Evolutionary conservation across 1,140 invertebrate species (phyloP).

Genomic region (Hydropsyche tenuis): DNA sequence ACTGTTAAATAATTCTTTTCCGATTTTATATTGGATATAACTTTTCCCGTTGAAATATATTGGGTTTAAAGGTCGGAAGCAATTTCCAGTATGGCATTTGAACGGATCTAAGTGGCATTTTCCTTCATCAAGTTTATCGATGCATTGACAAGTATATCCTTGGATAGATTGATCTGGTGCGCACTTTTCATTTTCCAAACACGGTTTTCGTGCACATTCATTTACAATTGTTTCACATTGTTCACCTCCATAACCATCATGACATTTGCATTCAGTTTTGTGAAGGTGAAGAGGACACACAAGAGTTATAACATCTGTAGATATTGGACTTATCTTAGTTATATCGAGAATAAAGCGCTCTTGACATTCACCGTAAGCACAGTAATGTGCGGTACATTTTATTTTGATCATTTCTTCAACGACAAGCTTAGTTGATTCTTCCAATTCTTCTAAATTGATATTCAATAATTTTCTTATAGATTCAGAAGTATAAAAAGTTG

Average conservation of each 20-base stretch:
- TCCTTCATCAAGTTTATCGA: conserved; percentile 73
- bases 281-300: conserved; percentile 79
- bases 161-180: conserved; percentile 70
- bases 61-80: conserved; percentile 73
- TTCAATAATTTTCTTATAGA: conserved; percentile 69
- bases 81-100: conserved; percentile 70
- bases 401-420: conserved; percentile 76
- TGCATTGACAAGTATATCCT: conserved; percentile 80
- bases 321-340: conserved; percentile 69
- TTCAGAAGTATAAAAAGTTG: conserved; percentile 65
- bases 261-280: conserved; percentile 79
- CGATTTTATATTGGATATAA: conserved; percentile 81
- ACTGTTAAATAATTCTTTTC: conserved; percentile 59
- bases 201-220: conserved; percentile 78
- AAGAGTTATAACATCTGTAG: conserved; percentile 79
- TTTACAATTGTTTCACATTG: conserved; percentile 72
- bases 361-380: conserved; percentile 78
- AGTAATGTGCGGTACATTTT: conserved; percentile 75
- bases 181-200: conserved; percentile 77
- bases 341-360: conserved; percentile 75
- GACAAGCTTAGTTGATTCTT: conserved; percentile 73
- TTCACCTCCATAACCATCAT: conserved; percentile 78
- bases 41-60: conserved; percentile 85
- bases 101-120: conserved; percentile 72
- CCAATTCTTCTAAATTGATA: conserved; percentile 71